Base-by-base conservation (phyloP, 2,888 invertebrate species). In the Catocala sponsa region DNA sequence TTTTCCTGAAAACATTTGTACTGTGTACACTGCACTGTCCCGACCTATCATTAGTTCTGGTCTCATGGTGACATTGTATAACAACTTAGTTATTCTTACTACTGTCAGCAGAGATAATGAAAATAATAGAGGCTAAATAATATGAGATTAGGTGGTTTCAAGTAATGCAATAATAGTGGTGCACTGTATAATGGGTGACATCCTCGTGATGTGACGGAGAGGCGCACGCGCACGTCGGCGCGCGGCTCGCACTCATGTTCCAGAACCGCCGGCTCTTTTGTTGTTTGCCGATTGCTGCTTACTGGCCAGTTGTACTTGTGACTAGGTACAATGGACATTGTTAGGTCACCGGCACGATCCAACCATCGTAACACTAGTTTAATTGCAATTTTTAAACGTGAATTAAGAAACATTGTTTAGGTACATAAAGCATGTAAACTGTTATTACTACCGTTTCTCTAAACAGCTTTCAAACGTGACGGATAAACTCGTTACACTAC, bases 61-160 rank as follows among this genome's bases (percentile, higher is more conserved):
- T 89, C 88, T 92, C 74, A 70, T 78, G 72, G 87, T 91, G 92
- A 91, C 93, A 92, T 89, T 92, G 90, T 92, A 87, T 88, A 90
- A 88, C 86, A 91, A 88, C 86, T 87, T 84, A 80, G 85, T 86
- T 88, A 86, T 87, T 89, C 88, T 88, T 87, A 87, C 83, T 85
- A 80, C 86, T 88, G 91, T 90, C 88, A 91, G 86, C 87, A 78
- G 82, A 91, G 84, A 89, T 94, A 92, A 94, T 94, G 91, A 90
- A 89, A 91, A 94, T 94, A 94, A 94, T 94, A 77, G 91, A 83
- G 77, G 89, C 83, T 79, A 91, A 92, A 94, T 94, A 93, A 92
- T 91, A 90, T 85, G 83, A 90, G 91, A 94, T 94, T 92, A 94
- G 91, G 85, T 83, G 91, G 89, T 89, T 87, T 88, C 87, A 87